Percentiles rank a stretch among this genome's conserved stretches.
These are phyloP conservation scores for Camponotus vicinus DNA, from an alignment of 1,140 invertebrate species.

Conservation along the genomic window DNA sequence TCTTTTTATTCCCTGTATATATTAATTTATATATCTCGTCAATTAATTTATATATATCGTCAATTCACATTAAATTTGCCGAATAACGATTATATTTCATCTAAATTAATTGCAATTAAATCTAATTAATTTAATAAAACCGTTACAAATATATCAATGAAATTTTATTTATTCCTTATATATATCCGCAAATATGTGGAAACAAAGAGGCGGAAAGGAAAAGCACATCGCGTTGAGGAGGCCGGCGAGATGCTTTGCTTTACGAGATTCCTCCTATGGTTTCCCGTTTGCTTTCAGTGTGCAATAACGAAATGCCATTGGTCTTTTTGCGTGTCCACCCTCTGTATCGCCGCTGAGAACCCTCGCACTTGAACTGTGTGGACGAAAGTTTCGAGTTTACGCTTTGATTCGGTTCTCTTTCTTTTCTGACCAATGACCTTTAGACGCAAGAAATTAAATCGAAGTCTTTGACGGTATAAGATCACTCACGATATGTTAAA, in stretches of 20 bases:
- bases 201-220: slow-evolving; percentile 45
- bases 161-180: slow-evolving; percentile 14
- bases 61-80: neutral
- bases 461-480: slow-evolving; percentile 80
- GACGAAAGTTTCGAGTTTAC: slow-evolving; percentile 83
- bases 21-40: too few species aligned
- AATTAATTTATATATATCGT: too few species aligned
- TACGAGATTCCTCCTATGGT: slow-evolving; percentile 70
- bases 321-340: slow-evolving; percentile 62
- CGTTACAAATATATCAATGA: slow-evolving; percentile 16
- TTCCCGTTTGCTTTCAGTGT: slow-evolving; percentile 71
- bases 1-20: neutral
- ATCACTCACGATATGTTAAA: slow-evolving; percentile 4
- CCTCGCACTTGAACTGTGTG: slow-evolving; percentile 41
- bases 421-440: slow-evolving; percentile 55
- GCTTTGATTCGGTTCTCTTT: slow-evolving; percentile 81
- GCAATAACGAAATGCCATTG: slow-evolving; percentile 85
- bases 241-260: slow-evolving; percentile 51
- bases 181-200: neutral
- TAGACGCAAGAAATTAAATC: slow-evolving; percentile 83
- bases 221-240: slow-evolving; percentile 33
- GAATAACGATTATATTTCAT: neutral
- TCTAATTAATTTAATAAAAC: neutral
- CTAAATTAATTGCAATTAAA: slow-evolving; percentile 5
- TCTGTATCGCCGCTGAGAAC: slow-evolving; percentile 38